Percentiles rank a stretch among this genome's conserved stretches.
Conservation (phyloP, 1,140 invertebrate species). For the Plectrocnemia conspersa region DNA sequence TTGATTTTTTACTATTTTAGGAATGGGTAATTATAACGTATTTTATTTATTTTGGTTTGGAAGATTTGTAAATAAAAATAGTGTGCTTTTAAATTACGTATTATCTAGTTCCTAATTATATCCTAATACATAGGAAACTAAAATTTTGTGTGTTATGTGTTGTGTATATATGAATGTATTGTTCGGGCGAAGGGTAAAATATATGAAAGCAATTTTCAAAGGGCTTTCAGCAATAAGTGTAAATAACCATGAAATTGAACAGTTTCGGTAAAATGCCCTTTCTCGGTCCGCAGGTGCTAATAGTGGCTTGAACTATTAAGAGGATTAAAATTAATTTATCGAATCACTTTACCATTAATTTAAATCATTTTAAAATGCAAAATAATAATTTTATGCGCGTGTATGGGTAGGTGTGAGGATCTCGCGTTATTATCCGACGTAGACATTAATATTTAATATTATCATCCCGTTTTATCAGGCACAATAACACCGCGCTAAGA, state of each 20-base stretch:
- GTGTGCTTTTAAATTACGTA: too few species aligned
- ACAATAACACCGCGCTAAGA: constrained; percentile 34
- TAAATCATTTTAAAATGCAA: constrained; percentile 11
- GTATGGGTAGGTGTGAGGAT: neutral
- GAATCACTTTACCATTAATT: neutral
- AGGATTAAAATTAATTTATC: neutral
- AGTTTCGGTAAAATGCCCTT: constrained; percentile 4
- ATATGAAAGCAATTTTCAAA: neutral
- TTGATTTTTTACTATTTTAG: too few species aligned
- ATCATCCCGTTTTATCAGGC: constrained; percentile 34
- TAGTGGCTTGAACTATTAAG: constrained; percentile 3
- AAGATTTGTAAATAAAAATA: too few species aligned
- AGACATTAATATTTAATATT: constrained; percentile 34
- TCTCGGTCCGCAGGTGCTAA: neutral
- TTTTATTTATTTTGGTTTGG: too few species aligned
- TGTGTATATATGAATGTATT: too few species aligned
- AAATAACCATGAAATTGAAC: constrained; percentile 12
- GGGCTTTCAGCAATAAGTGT: constrained; percentile 3
- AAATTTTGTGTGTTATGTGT: too few species aligned
- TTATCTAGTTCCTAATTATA: too few species aligned
- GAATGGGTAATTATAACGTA: too few species aligned
- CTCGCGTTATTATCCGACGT: neutral
- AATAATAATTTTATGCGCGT: neutral
- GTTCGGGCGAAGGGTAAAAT: too few species aligned
- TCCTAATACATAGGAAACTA: too few species aligned